Evolutionary conservation across 2,888 invertebrate species (phyloP), one percentile per base, ranked within the genome.

Genomic region (Eutolmus rufibarbis): DNA sequence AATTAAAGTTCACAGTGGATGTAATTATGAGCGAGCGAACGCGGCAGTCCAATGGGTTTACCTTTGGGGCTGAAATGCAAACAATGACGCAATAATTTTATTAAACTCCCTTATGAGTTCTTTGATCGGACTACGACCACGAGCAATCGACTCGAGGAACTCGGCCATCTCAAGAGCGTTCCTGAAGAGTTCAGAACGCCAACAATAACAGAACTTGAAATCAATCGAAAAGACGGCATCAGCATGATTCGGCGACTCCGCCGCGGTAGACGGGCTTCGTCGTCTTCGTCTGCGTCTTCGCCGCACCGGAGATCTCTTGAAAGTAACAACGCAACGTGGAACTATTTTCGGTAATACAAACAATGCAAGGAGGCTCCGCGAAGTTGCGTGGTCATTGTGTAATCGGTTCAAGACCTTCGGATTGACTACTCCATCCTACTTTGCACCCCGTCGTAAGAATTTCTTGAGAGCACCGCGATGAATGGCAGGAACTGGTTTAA

Each of bases 331-430:
- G 28, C 57, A 74, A 23, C 85, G 85, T 85, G 85, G 85, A 85
- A 85, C 85, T 85, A 85, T 85, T 85, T 84, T 85, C 43, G 85
- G 85, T 85, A 85, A 85, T 74, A 85, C 85, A 85, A 85, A 85
- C 74, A 85, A 85, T 74, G 74, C 46, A 74, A 85, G 85, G 74
- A 85, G 85, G 74, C 28, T 46, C 14, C 74, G 46, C 43, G 31
- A 74, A 85, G 74, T 85, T 74, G 46, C 74, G 43, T 46, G 16
- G 86, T 86, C 86, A 86, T 86, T 86, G 78, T 86, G 86, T 86
- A 86, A 86, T 86, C 86, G 86, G 86, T 86, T 86, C 78, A 86
- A 86, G 86, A 86, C 86, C 86, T 86, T 86, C 86, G 57, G 74
- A 74, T 85, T 85, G 40, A 74, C 85, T 74, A 74, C 85, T 85